phyloP scores from a whole-genome alignment of 2,113 vertebrate genomes.

The Eolophus roseicapilla region DNA sequence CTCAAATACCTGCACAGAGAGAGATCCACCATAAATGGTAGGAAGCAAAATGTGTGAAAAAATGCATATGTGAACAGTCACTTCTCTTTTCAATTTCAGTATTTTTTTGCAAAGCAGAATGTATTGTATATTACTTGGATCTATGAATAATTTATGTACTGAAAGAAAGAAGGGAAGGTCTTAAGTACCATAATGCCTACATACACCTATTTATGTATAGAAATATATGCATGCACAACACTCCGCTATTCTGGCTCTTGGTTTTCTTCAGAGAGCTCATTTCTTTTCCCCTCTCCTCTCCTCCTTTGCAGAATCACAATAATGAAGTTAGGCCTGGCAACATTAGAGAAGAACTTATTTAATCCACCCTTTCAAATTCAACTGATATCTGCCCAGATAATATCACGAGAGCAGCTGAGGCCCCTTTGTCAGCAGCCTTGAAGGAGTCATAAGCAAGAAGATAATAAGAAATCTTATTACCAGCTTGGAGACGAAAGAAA shows the following conservation, averaged over 20 bases:
- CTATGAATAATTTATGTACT: constrained; percentile 30
- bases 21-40: not conserved
- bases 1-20: not conserved
- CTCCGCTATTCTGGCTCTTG: not conserved
- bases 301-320: not conserved
- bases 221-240: not conserved
- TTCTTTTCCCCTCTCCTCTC: not conserved
- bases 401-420: constrained; percentile 1
- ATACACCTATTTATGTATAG: not conserved
- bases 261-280: not conserved
- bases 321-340: constrained; percentile 32
- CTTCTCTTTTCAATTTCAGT: not conserved
- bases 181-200: constrained; percentile 13
- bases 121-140: not conserved
- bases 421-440: not conserved
- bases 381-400: constrained; percentile 22
- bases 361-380: constrained; percentile 53
- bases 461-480: constrained; percentile 49
- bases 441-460: constrained; percentile 28
- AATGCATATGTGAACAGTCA: not conserved
- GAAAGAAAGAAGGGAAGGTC: constrained; percentile 7
- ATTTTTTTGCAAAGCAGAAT: not conserved
- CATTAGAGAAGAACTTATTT: constrained; percentile 26
- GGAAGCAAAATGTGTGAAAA: not conserved
- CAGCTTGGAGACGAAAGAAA: not conserved